Percentiles rank a stretch among this genome's conserved stretches.
Evolutionary conservation across 1,140 invertebrate genomes (phyloP).

Genomic region (Drosophila orosa): DNA sequence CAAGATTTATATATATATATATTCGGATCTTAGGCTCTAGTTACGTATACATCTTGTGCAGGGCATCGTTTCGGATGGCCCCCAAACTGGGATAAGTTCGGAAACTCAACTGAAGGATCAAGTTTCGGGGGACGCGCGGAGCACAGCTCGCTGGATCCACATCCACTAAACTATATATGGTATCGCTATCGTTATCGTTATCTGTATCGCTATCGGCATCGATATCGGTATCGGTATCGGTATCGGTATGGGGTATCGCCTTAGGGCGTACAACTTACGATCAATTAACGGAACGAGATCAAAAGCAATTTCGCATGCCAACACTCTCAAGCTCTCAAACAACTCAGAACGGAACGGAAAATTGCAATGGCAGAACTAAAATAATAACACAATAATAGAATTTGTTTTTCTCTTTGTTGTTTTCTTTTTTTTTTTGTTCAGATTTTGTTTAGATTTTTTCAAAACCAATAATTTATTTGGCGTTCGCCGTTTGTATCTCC

Average conservation of each 20-base stretch:
- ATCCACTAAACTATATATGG: conserved; percentile 55
- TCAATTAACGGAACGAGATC: conserved; percentile 80
- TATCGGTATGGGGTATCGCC: conserved; percentile 28
- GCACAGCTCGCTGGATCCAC: conserved; percentile 62
- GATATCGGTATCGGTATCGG: conserved; percentile 19
- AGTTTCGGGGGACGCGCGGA: conserved; percentile 32
- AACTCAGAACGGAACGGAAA: conserved; percentile 30
- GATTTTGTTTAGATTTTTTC: conserved; percentile 64
- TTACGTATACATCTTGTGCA: conserved; percentile 84
- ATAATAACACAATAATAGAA: conserved; percentile 75
- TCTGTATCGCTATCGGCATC: conserved; percentile 27
- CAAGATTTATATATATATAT: conserved; percentile 42
- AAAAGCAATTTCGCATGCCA: conserved; percentile 65
- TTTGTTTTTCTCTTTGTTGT: conserved; percentile 44
- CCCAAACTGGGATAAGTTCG: conserved; percentile 42
- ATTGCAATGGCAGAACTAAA: conserved; percentile 53
- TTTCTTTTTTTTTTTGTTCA: conserved; percentile 46
- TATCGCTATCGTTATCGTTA: conserved; percentile 49
- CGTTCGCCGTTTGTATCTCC: conserved; percentile 50
- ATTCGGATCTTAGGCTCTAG: conserved; percentile 74
- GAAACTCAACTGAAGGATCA: conserved; percentile 61
- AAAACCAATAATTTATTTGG: conserved; percentile 81
- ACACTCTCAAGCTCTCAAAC: conserved; percentile 25
- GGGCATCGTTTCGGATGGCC: conserved; percentile 61
- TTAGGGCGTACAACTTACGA: conserved; percentile 58